Conservation (phyloP, 2,113 vertebrate species). For the Numenius arquata region DNA sequence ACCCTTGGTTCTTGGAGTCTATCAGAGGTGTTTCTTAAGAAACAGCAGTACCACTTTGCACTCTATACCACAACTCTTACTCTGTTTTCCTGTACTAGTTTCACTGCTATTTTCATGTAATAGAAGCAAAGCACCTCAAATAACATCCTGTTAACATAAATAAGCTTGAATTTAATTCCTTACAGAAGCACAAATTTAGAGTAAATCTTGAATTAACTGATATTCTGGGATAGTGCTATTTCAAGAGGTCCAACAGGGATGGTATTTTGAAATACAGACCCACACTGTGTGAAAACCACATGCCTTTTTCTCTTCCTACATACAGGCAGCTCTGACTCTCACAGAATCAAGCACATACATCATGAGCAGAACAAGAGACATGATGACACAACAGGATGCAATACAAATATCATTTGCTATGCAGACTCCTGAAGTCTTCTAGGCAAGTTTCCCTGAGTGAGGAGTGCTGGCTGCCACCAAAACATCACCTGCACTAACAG, state of each 20-base stretch:
- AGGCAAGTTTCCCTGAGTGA: not conserved
- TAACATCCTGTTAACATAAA: slow-evolving; percentile 23
- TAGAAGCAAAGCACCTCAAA: not conserved
- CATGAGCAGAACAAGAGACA: not conserved
- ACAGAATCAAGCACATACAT: not conserved
- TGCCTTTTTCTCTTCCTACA: slow-evolving; percentile 23
- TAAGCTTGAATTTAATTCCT: not conserved
- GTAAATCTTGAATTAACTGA: slow-evolving; percentile 36
- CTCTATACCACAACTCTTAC: not conserved
- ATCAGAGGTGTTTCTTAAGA: not conserved
- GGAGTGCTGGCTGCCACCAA: not conserved
- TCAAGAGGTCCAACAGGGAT: slow-evolving; percentile 1
- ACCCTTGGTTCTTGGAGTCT: not conserved
- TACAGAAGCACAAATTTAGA: not conserved
- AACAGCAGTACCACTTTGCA: not conserved
- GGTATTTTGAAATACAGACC: slow-evolving; percentile 3
- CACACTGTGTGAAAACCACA: not conserved
- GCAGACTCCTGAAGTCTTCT: not conserved
- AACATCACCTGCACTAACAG: not conserved
- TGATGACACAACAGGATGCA: not conserved
- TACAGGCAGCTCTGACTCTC: not conserved
- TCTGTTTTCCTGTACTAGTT: not conserved
- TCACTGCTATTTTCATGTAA: not conserved
- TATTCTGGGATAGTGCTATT: slow-evolving; percentile 41
- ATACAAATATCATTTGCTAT: not conserved